Percentiles rank a stretch among this genome's conserved stretches.
These are phyloP conservation scores for Catagonus wagneri DNA, from an alignment of 2,113 vertebrate genomes.

Conservation along the genomic window DNA sequence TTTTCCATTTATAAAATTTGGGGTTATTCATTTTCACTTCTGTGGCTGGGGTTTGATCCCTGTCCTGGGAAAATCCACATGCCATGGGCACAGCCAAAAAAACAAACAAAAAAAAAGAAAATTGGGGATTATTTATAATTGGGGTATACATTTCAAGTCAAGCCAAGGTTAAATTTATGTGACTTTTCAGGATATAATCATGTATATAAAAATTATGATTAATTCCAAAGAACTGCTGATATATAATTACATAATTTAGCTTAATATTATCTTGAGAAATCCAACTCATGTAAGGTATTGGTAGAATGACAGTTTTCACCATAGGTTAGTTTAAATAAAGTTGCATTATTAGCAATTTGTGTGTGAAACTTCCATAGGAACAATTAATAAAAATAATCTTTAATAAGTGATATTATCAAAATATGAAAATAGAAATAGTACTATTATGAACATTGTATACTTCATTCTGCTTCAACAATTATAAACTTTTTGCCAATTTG, in stretches of 20 bases:
- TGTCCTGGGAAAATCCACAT: too few species aligned
- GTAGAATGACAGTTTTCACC: constrained; percentile 31
- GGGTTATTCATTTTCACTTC: neutral
- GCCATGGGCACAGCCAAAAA: too few species aligned
- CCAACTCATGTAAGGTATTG: neutral
- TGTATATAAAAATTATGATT: constrained; percentile 30
- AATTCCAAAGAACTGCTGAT: neutral
- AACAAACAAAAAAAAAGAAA: too few species aligned
- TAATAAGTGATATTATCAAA: neutral
- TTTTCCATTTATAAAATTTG: neutral
- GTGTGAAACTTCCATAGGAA: neutral
- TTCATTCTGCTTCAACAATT: neutral
- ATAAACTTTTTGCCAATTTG: neutral
- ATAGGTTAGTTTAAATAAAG: constrained; percentile 47
- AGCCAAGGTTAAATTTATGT: neutral
- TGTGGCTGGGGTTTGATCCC: too few species aligned
- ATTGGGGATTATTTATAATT: constrained; percentile 12
- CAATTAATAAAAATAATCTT: neutral
- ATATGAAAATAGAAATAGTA: neutral
- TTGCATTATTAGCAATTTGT: neutral
- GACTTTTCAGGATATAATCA: neutral
- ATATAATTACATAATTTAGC: constrained; percentile 34
- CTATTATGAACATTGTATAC: neutral
- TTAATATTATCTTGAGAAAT: constrained; percentile 53
- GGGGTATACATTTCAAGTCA: neutral